A percentile compares a stretch with the other conserved stretches of the same genome.
Conservation (phyloP, 1,140 invertebrate genomes). For the Trichogramma pretiosum region DNA sequence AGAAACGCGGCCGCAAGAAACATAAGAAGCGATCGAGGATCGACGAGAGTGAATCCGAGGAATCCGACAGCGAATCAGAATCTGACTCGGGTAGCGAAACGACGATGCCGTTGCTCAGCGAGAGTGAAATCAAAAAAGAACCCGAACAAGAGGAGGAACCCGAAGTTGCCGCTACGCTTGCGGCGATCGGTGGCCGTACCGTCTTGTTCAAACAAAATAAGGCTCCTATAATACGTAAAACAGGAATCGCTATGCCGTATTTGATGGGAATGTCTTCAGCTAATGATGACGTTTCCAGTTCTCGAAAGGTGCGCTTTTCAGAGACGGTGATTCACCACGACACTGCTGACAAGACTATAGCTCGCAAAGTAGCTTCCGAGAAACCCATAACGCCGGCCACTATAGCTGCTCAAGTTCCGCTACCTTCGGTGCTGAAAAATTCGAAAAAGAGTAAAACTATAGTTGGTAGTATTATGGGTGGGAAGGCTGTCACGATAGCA, state of each 20-base stretch:
- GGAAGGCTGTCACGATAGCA: background rate
- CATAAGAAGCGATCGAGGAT: conserved; percentile 21
- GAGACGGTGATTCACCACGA: conserved; percentile 16
- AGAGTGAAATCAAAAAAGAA: conserved; percentile 39
- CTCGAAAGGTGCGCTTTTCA: conserved; percentile 18
- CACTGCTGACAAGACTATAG: conserved; percentile 7
- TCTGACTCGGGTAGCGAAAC: conserved; percentile 3
- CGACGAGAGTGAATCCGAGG: conserved; percentile 2
- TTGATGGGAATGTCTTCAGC: background rate
- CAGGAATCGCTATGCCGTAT: background rate
- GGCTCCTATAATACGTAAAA: background rate
- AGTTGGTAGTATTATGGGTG: too few species aligned
- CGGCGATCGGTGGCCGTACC: conserved; percentile 6
- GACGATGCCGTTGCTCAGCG: conserved; percentile 20
- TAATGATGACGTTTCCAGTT: background rate
- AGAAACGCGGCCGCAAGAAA: conserved; percentile 24
- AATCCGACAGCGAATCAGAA: conserved; percentile 20
- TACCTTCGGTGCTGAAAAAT: background rate
- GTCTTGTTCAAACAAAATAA: conserved; percentile 12
- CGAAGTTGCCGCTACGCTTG: conserved; percentile 12
- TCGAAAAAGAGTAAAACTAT: conserved; percentile 3
- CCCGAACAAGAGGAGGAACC: conserved; percentile 28
- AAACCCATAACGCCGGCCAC: background rate
- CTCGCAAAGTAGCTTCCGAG: conserved; percentile 6
- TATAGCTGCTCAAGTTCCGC: background rate